Evolutionary conservation across 2,113 vertebrate species (phyloP), one percentile per base, ranked within the genome.

Genomic region (Rhodinocichla rosea): DNA sequence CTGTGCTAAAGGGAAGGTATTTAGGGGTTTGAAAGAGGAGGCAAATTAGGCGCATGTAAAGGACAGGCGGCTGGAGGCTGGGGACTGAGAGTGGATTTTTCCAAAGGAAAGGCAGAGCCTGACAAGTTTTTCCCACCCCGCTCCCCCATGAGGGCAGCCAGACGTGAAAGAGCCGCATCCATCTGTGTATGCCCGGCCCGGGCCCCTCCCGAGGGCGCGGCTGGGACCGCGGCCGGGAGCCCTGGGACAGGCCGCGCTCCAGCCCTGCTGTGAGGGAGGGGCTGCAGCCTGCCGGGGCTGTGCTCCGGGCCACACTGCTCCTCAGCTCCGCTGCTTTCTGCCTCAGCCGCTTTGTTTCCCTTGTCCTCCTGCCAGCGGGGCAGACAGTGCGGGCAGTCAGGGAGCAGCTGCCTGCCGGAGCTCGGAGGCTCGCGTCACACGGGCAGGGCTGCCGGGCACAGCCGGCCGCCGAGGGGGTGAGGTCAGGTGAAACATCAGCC

Each of bases 401-500:
- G 85, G 40, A 97, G 92, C 89, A 92, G 97, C 96, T 94, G 83
- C 92, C 55, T 32, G 83, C 73, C 39, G 75, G 52, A 59, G 90
- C 92, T 49, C 71, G 30, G 87, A 80, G 83, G 82, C 56, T 89
- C 65, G 5, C 45, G 14, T 95, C 94, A 83, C 24, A 44, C 64
- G 52, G 93, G 93, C 94, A 91, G 92, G 91, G 65, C 87, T 27
- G 60, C 64, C 5, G 27, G 68, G 90, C 74, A 86, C 63, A 18
- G 70, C 37, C 68, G 18, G 77, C 39, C 63, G 39, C 78, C 22
- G 3, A 89, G 28, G 7, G 83, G 93, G 95, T 94, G 97, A 98
- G 97, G 89, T 97, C 98, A 97, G 97, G 98, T 98, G 96, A 98
- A 98, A 97, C 91, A 97, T 98, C 98, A 98, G 97, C 98, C 95